Evolutionary conservation across 1,140 invertebrate species (phyloP).

Genomic region (Goniozus legneri): DNA sequence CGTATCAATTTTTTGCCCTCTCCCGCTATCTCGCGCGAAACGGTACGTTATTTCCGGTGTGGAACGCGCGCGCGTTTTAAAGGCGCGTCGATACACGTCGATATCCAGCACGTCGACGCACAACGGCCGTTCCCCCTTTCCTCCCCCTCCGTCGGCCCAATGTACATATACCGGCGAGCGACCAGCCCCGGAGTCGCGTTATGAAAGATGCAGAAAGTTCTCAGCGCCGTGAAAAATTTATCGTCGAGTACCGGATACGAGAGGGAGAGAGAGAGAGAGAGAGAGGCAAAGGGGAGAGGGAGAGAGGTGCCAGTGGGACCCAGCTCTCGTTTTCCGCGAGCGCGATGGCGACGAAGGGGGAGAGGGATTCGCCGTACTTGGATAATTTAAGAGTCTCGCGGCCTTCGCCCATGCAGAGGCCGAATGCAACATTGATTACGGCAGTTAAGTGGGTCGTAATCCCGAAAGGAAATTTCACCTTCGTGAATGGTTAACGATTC

Average conservation of each 20-base stretch:
- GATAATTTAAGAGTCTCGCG: slow-evolving; percentile 18
- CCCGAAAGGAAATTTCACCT: slow-evolving; percentile 7
- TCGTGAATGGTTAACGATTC: slow-evolving; percentile 2
- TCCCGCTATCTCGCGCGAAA: not conserved
- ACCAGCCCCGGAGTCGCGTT: not conserved
- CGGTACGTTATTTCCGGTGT: not conserved
- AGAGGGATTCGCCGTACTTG: too few species aligned
- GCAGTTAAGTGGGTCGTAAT: slow-evolving; percentile 13
- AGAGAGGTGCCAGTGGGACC: too few species aligned
- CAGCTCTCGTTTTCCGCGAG: not conserved
- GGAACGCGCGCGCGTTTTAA: not conserved
- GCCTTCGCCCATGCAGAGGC: not conserved
- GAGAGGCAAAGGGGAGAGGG: not conserved
- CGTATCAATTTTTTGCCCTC: not conserved
- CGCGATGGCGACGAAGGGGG: not conserved
- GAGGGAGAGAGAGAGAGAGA: slow-evolving; percentile 5
- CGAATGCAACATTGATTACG: slow-evolving; percentile 24
- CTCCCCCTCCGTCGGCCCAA: too few species aligned
- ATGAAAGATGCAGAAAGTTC: slow-evolving; percentile 27
- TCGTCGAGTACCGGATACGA: slow-evolving; percentile 10
- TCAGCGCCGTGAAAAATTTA: slow-evolving; percentile 21
- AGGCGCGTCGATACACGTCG: not conserved
- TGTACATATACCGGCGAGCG: too few species aligned
- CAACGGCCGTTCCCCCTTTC: too few species aligned
- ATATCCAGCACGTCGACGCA: too few species aligned